These are phyloP conservation scores for Nothobranchius furzeri DNA, from an alignment of 2,113 vertebrate genomes.

Conservation along the genomic window DNA sequence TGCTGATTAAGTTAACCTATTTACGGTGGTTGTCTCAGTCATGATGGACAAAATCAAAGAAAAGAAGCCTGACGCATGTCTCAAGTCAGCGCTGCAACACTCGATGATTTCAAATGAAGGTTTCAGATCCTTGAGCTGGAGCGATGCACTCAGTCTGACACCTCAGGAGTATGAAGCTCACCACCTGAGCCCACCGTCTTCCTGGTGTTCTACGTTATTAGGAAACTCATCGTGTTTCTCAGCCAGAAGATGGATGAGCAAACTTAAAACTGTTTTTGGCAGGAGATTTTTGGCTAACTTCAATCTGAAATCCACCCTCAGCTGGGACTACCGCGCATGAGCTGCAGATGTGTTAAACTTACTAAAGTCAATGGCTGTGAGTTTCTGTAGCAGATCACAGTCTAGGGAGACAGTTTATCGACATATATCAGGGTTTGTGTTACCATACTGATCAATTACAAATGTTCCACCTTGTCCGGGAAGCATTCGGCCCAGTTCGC, in stretches of 20 bases:
- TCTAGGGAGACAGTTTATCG: too few relatives aligned
- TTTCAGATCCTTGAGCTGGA: too few relatives aligned
- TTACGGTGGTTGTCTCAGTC: slow-evolving; percentile 46
- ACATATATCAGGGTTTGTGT: too few relatives aligned
- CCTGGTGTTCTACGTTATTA: neutral
- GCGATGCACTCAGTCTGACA: neutral
- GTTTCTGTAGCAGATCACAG: too few relatives aligned
- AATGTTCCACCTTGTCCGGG: too few relatives aligned
- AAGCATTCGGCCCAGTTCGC: too few relatives aligned
- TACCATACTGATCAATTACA: too few relatives aligned
- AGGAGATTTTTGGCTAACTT: neutral
- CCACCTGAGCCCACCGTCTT: neutral
- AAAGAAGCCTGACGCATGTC: slow-evolving; percentile 2
- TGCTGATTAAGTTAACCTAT: slow-evolving; percentile 34
- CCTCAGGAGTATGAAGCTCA: slow-evolving; percentile 4
- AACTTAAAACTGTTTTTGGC: neutral
- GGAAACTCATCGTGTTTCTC: neutral
- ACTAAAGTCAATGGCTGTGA: too few relatives aligned
- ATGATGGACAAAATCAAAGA: slow-evolving; percentile 5
- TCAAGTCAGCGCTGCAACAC: neutral
- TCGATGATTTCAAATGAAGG: neutral
- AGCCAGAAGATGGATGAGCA: neutral
- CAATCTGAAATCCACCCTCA: neutral
- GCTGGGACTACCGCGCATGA: neutral
- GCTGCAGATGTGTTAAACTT: neutral